Percentiles rank a stretch among this genome's conserved stretches.
Evolutionary conservation across 2,888 invertebrate species (phyloP).

Genomic region (Toxonevra muliebris): DNA sequence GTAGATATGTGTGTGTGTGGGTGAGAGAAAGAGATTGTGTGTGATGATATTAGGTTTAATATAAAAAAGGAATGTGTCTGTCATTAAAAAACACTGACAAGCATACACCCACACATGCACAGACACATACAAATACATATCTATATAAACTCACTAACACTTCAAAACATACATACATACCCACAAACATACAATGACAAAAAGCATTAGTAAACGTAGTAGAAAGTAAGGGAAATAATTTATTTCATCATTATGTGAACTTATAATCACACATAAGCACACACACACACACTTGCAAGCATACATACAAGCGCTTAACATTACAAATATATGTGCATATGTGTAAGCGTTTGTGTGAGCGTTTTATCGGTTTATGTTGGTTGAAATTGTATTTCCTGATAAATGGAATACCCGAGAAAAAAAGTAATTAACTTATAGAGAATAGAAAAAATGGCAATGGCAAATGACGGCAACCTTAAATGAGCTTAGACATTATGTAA

Average conservation of each 20-base stretch:
- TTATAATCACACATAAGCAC: not conserved
- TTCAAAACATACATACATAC: not conserved
- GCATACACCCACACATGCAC: no score
- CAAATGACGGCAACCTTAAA: not conserved
- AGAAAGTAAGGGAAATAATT: no score
- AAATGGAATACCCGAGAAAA: not conserved
- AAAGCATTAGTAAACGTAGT: not conserved
- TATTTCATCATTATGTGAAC: constrained; percentile 10
- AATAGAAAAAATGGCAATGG: not conserved
- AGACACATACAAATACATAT: not conserved
- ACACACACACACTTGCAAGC: not conserved
- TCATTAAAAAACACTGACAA: no score
- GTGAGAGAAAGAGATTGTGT: no score
- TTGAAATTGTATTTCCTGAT: not conserved
- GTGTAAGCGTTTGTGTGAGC: constrained; percentile 3
- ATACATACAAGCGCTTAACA: constrained; percentile 3
- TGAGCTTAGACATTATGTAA: not conserved
- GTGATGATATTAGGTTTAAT: not conserved
- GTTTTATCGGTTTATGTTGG: no score
- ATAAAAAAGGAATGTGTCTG: constrained; percentile 3
- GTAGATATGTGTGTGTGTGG: no score
- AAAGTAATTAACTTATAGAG: constrained; percentile 1
- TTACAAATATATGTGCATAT: constrained; percentile 19
- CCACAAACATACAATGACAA: not conserved
- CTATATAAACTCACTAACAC: not conserved